phyloP scores from a whole-genome alignment of 2,113 vertebrate genomes.

The Hyaena hyaena region DNA sequence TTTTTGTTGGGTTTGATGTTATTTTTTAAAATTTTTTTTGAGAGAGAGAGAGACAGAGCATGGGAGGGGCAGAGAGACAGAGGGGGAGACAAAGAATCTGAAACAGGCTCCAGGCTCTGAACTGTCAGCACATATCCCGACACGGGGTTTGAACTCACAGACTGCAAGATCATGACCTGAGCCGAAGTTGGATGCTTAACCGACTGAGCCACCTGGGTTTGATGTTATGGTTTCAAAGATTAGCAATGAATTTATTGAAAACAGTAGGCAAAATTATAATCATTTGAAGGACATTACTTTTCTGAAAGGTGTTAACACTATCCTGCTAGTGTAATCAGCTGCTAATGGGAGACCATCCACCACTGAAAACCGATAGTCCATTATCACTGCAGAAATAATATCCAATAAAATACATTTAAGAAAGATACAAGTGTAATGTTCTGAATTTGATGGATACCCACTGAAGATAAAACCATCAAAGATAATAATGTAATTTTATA shows the following conservation, averaged over 20 bases:
- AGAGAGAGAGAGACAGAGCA: too few relatives aligned
- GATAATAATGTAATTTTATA: conserved; percentile 4
- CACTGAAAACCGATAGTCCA: neutral
- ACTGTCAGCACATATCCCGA: too few relatives aligned
- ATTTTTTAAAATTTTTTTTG: too few relatives aligned
- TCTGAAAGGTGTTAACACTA: neutral
- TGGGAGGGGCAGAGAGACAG: too few relatives aligned
- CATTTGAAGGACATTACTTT: neutral
- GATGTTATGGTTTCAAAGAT: neutral
- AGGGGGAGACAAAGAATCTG: too few relatives aligned
- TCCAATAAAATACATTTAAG: conserved; percentile 11
- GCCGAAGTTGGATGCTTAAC: too few relatives aligned
- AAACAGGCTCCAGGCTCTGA: too few relatives aligned
- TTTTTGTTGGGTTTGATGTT: neutral
- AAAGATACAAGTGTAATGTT: conserved; percentile 40
- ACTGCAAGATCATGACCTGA: too few relatives aligned
- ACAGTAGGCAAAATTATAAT: conserved; percentile 11
- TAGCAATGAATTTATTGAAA: conserved; percentile 54
- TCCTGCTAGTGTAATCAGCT: neutral
- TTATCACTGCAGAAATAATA: conserved; percentile 33
- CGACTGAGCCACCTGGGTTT: too few relatives aligned
- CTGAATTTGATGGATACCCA: neutral
- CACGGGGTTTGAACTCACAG: too few relatives aligned
- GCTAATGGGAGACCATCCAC: neutral
- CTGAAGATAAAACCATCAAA: neutral